These are phyloP conservation scores for Calameuta filiformis DNA, from an alignment of 2,888 invertebrate genomes.

Conservation along the genomic window DNA sequence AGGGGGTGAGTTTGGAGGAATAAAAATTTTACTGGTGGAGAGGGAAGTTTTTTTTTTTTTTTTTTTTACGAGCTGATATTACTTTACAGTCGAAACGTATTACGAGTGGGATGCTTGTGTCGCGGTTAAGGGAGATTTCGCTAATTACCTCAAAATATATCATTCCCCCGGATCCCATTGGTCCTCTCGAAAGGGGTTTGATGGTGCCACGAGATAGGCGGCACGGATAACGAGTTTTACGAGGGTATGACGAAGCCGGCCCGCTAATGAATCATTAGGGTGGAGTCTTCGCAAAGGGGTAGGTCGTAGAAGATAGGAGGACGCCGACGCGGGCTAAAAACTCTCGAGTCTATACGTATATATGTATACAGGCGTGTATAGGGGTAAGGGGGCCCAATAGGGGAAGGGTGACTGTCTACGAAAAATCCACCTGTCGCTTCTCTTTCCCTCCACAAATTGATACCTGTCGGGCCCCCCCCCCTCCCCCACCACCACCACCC, in stretches of 20 bases:
- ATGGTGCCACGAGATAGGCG: not conserved
- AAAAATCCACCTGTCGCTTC: constrained; percentile 21
- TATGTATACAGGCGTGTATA: not conserved
- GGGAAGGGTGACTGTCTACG: not conserved
- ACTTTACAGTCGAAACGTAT: no score
- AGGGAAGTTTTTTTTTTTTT: no score
- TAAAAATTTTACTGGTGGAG: no score
- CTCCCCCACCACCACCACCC: not conserved
- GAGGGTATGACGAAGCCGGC: not conserved
- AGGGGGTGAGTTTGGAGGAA: no score
- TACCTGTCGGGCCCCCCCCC: constrained; percentile 10
- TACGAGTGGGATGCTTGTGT: no score
- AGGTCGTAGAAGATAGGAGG: not conserved
- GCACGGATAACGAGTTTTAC: constrained; percentile 4
- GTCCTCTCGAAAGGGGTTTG: not conserved
- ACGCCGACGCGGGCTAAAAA: not conserved
- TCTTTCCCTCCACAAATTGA: constrained; percentile 16
- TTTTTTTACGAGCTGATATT: no score
- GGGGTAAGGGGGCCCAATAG: not conserved
- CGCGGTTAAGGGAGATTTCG: no score
- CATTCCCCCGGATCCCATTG: no score
- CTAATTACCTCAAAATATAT: no score
- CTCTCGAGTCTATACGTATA: no score
- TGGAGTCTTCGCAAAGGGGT: constrained; percentile 1
- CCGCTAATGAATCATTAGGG: constrained; percentile 1